Base-by-base conservation (phyloP, 2,888 invertebrate species). In the Masnerella sp. region DNA sequence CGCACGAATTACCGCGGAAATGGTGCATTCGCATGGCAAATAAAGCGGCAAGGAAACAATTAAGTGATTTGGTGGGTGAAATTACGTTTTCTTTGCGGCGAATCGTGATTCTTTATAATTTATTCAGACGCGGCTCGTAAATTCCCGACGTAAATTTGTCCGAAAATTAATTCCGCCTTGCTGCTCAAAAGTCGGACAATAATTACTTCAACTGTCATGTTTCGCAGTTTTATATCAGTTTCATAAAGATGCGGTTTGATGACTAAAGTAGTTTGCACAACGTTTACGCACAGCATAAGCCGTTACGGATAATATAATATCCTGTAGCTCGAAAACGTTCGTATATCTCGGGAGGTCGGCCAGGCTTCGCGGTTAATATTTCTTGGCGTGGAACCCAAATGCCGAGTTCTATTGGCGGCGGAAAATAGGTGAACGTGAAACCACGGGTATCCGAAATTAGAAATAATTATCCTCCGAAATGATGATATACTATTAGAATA, bases 281-380 rank as follows among this genome's bases (percentile, higher is more conserved):
- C 12, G 12, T 52, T 20, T 25, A 12, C 25, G 51, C 20, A 32
- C 22, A 52, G n/a, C 36, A 15, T 36, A 14, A 14, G 20, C 36
- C 36, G 36, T 52, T 52, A 52, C 22, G 32, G 51, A 36, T 52
- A 52, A 22, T 36, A 36, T 52, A 36, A 25, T 36, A 52, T 52
- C 34, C 36, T 36, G 20, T 36, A 34, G 9, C 15, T 22, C 14
- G 36, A 14, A 52, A 34, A 22, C 36, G 11, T 34, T 8, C 18
- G 36, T 36, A 36, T 15, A 52, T 36, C 36, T 15, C 17, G 51
- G n/a, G 36, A 52, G 34, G 14, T 52, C 51, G 22, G 36, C 22
- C 32, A 12, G 36, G 30, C 18, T 30, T 47, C n/a, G n/a, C 32
- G n/a, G 32, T 32, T 18, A 47, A 32, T 7, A 18, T 32, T 18